Evolutionary conservation across 2,888 invertebrate species (phyloP).

Genomic region (Polyploca ridens): DNA sequence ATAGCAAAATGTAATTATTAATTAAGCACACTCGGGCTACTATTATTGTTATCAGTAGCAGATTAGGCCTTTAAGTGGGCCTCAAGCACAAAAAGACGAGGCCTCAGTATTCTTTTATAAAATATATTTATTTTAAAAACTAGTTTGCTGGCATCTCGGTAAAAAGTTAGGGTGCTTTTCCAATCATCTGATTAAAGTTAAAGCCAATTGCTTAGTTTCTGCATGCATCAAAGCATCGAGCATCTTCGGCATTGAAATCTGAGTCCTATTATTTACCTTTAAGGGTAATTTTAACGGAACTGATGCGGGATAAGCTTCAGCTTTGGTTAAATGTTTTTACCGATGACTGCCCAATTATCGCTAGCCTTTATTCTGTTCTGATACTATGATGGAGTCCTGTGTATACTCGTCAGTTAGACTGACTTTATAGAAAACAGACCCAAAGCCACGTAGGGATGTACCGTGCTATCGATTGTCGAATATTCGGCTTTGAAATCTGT

Average conservation of each 20-base stretch:
- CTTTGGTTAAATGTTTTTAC: background rate
- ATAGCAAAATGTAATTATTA: conserved; percentile 3
- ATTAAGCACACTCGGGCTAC: background rate
- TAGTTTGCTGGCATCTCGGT: too few relatives aligned
- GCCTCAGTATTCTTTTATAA: background rate
- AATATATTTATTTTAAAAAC: background rate
- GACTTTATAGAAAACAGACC: conserved; percentile 1
- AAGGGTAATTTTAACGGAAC: background rate
- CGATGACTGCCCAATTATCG: too few relatives aligned
- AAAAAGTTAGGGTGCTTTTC: too few relatives aligned
- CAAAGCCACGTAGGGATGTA: conserved; percentile 4
- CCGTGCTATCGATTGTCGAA: background rate
- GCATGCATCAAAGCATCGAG: too few relatives aligned
- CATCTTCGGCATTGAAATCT: too few relatives aligned
- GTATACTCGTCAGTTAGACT: background rate
- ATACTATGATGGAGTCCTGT: background rate
- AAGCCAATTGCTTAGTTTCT: too few relatives aligned
- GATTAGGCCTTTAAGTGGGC: background rate
- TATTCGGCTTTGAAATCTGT: background rate
- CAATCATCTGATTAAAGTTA: too few relatives aligned
- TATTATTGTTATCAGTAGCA: background rate
- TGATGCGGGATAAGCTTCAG: background rate
- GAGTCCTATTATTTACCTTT: background rate
- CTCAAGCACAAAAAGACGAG: background rate
- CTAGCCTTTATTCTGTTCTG: background rate